phyloP scores from a whole-genome alignment of 2,888 invertebrate genomes.

The Ochropleura leucogaster region DNA sequence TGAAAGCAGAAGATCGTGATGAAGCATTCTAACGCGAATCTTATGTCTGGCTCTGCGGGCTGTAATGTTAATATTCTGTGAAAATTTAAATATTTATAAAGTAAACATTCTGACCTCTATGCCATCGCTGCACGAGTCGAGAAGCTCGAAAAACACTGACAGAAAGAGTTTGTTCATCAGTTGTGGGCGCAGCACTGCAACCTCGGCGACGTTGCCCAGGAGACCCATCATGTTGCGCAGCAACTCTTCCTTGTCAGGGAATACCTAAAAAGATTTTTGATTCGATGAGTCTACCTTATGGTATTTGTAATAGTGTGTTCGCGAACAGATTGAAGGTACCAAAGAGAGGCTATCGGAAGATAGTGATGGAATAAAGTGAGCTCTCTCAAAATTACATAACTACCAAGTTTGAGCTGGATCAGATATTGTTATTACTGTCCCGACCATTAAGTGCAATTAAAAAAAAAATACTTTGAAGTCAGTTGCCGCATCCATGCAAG shows the following conservation, averaged over 20 bases:
- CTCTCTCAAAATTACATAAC: no score
- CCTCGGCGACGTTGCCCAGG: slow-evolving; percentile 99
- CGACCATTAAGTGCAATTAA: no score
- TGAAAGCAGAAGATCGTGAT: not conserved
- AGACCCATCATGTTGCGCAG: slow-evolving; percentile 99
- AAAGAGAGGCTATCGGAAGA: not conserved
- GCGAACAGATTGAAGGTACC: not conserved
- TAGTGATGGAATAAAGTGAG: no score
- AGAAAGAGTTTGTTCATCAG: slow-evolving; percentile 97
- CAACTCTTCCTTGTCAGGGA: slow-evolving; percentile 96
- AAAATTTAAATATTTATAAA: not conserved
- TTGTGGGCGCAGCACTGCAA: slow-evolving; percentile 94
- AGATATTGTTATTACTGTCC: no score
- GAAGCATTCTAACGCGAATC: not conserved
- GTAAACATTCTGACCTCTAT: slow-evolving; percentile 93
- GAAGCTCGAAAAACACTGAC: slow-evolving; percentile 95
- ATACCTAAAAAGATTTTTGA: slow-evolving; percentile 91
- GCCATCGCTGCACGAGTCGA: slow-evolving; percentile 96
- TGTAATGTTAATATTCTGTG: not conserved
- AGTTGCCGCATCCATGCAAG: no score
- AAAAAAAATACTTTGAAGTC: no score
- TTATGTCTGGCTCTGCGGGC: not conserved
- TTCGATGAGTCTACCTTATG: not conserved
- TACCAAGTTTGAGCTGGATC: no score
- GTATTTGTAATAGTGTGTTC: not conserved